Conservation (phyloP, 2,888 invertebrate species). For the Brachypterus glaber region DNA sequence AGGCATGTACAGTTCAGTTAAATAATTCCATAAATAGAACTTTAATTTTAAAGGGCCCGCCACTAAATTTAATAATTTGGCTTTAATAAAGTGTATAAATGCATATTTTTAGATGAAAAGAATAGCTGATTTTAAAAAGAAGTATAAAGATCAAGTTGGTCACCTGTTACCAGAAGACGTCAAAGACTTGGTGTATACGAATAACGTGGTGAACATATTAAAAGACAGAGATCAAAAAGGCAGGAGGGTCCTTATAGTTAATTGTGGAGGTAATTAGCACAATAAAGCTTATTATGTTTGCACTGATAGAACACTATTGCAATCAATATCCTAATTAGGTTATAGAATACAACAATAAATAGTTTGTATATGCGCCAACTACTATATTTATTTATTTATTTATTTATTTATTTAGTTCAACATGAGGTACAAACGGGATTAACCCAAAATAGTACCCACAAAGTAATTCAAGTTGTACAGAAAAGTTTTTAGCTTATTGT, state of each 20-base stretch:
- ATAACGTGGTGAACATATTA: slow-evolving; percentile 68
- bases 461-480: too few relatives aligned
- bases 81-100: neutral
- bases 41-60: too few relatives aligned
- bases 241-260: slow-evolving; percentile 63
- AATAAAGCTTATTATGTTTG: neutral
- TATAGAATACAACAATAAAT: neutral
- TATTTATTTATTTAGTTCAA: too few relatives aligned
- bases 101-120: slow-evolving; percentile 56
- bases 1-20: too few relatives aligned
- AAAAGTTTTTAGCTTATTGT: too few relatives aligned
- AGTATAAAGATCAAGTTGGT: slow-evolving; percentile 54
- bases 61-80: too few relatives aligned
- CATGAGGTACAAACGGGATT: too few relatives aligned
- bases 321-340: too few relatives aligned
- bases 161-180: slow-evolving; percentile 60
- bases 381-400: too few relatives aligned
- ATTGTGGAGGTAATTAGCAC: slow-evolving; percentile 52
- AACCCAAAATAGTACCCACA: too few relatives aligned
- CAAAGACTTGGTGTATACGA: slow-evolving; percentile 55
- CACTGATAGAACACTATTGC: too few relatives aligned
- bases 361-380: neutral
- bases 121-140: slow-evolving; percentile 64
- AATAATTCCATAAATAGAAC: too few relatives aligned
- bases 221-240: slow-evolving; percentile 67